Base-by-base conservation (phyloP, 2,888 invertebrate genomes). In the Allophyes oxyacanthae region DNA sequence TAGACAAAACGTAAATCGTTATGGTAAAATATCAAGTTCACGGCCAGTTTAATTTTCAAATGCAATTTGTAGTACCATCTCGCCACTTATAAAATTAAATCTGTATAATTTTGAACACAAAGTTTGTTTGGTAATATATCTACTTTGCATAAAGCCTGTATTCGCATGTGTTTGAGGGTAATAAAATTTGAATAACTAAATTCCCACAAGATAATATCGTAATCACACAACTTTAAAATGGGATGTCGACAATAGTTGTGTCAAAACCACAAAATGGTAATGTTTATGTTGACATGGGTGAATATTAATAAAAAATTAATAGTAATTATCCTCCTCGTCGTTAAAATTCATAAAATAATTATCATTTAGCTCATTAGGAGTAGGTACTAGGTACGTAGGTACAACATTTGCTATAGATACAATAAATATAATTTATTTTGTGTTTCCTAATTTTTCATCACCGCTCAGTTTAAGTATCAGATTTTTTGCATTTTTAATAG, bases 151-250 rank as follows among this genome's bases (percentile, higher is more conserved):
- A 73, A 75, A 75, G 41, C 52, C 53, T 50, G 62, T 67, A 60
- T 64, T 65, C 42, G 56, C 44, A 52, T 60, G 54, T 58, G 54
- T 59, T 67, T 57, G n/a, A 67, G 33, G 54, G 57, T 61, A 72
- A 75, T 75, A 72, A 71, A 70, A 78, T 74, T 76, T 71, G 49
- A 75, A 78, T 79, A 75, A 60, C 59, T 61, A 51, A 61, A 61
- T 57, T 66, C 46, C 68, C 64, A 66, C 25, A 57, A 61, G 9
- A 63, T 6, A 20, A 63, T 66, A 59, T 65, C 72, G 65, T 68
- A 56, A 66, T 53, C 48, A 46, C 52, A 44, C 15, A 40, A 49
- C 69, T 77, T 59, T 40, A 61, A 72, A 74, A 75, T 64, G 61
- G 46, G 54, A 49, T 64, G 59, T 67, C 65, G 50, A 46, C 42